phyloP scores from a whole-genome alignment of 2,797 vertebrate genomes.

The Mormyrus hasselquistii region DNA sequence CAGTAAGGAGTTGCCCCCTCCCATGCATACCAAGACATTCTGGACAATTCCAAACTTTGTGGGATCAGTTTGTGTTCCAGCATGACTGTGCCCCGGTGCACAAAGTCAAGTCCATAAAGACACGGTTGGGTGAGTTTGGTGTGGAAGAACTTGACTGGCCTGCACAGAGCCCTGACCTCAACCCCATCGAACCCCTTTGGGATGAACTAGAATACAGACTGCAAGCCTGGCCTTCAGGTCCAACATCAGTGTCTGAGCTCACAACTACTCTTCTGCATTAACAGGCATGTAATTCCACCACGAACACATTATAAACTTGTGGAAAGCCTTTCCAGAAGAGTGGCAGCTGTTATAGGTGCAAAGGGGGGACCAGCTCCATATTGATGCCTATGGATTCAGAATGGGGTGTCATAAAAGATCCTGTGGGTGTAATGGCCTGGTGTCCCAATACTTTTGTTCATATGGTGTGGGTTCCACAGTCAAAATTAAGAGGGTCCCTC shows the following conservation, averaged over 20 bases:
- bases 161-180: background rate
- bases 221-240: background rate
- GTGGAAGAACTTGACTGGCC: background rate
- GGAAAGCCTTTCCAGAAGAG: background rate
- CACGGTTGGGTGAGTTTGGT: background rate
- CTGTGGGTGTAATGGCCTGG: background rate
- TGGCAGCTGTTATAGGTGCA: background rate
- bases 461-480: background rate
- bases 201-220: background rate
- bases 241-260: background rate
- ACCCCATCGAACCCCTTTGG: background rate
- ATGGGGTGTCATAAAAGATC: background rate
- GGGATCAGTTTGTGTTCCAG: background rate
- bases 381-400: background rate
- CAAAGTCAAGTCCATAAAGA: background rate
- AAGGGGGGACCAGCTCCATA: background rate
- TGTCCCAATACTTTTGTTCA: background rate
- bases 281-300: background rate
- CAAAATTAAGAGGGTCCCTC: background rate
- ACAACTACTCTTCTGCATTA: background rate
- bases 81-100: background rate
- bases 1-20: background rate
- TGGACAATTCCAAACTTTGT: background rate
- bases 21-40: background rate
- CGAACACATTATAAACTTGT: background rate